A percentile compares a stretch with the other conserved stretches of the same genome.
These are phyloP conservation scores for Heliconius melpomene DNA, from an alignment of 1,140 invertebrate genomes.

Conservation along the genomic window DNA sequence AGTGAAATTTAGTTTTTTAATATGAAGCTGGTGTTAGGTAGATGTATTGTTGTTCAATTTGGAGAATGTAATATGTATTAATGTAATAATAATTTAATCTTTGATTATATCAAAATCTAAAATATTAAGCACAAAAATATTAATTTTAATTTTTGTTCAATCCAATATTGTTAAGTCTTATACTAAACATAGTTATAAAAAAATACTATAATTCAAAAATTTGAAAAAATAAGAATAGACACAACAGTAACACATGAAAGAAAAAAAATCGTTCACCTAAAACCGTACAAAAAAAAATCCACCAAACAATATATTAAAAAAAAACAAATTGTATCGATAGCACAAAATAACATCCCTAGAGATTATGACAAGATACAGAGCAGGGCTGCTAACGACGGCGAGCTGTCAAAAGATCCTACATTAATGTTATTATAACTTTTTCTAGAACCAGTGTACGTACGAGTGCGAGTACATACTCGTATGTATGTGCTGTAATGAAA, in stretches of 20 bases:
- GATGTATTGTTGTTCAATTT: neutral
- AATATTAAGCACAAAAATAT: too few relatives aligned
- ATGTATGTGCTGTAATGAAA: conserved; percentile 38
- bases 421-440: conserved; percentile 80
- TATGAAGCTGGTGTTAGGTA: neutral
- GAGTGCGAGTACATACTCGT: too few relatives aligned
- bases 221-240: too few relatives aligned
- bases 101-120: too few relatives aligned
- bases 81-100: too few relatives aligned
- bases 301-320: neutral
- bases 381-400: conserved; percentile 76
- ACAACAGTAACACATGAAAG: too few relatives aligned
- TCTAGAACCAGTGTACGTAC: conserved; percentile 46
- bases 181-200: too few relatives aligned
- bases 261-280: neutral
- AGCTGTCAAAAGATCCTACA: conserved; percentile 79
- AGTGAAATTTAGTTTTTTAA: neutral
- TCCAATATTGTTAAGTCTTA: too few relatives aligned
- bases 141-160: too few relatives aligned
- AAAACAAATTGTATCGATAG: conserved; percentile 34
- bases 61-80: too few relatives aligned
- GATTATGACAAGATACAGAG: conserved; percentile 79
- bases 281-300: neutral
- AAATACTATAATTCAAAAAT: too few relatives aligned
- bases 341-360: conserved; percentile 50